phyloP scores from a whole-genome alignment of 2,797 vertebrate genomes.

The Tokudaia muenninki region DNA sequence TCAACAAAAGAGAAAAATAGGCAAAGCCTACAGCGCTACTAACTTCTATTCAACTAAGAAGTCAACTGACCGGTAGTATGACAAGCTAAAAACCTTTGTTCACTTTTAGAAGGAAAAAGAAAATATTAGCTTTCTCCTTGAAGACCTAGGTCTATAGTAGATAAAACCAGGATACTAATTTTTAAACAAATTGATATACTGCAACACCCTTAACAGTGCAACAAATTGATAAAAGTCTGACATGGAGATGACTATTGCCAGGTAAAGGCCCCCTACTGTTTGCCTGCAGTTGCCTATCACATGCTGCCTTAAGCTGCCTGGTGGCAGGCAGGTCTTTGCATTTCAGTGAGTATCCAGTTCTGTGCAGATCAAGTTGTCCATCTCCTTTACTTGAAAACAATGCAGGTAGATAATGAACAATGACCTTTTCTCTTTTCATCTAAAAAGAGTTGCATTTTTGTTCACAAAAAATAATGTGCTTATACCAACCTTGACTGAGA shows the following conservation, averaged over 20 bases:
- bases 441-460: neutral
- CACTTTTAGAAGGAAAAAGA: neutral
- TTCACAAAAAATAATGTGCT: neutral
- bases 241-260: neutral
- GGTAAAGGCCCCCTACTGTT: too few relatives aligned
- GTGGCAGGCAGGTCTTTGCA: neutral
- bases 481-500: neutral
- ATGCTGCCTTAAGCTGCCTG: neutral
- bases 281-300: neutral
- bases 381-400: slow-evolving; percentile 19
- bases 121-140: neutral
- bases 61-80: neutral
- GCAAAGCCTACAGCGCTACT: slow-evolving; percentile 55
- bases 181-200: neutral
- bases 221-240: neutral
- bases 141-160: neutral
- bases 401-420: neutral
- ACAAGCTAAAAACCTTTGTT: slow-evolving; percentile 4
- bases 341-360: slow-evolving; percentile 10
- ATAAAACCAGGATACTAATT: neutral
- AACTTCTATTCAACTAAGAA: neutral
- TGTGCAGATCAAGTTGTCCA: slow-evolving; percentile 35
- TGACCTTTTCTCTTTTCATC: neutral
- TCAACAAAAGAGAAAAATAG: slow-evolving; percentile 49
- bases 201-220: neutral